Evolutionary conservation across 2,888 invertebrate species (phyloP).

Genomic region (Branchipolynoe longqiensis): DNA sequence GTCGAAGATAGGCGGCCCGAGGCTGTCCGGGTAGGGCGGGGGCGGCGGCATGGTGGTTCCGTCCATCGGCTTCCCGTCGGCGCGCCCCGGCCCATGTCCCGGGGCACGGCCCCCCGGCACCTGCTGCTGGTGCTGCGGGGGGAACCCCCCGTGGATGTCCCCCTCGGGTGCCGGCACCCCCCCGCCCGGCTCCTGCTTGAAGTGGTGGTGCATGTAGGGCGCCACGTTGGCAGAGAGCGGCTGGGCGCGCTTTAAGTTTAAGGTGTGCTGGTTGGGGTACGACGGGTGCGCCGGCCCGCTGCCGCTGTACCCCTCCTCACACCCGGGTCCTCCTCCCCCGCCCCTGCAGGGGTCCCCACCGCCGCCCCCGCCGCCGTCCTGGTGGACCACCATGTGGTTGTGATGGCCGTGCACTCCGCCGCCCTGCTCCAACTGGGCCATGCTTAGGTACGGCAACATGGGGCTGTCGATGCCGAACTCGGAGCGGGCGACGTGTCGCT

Average conservation of each 20-base stretch:
- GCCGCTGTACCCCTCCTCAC: background rate
- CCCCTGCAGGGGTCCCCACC: background rate
- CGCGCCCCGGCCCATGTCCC: slow-evolving; percentile 1
- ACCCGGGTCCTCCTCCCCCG: background rate
- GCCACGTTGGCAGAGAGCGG: no score
- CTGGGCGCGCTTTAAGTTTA: no score
- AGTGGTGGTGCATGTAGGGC: slow-evolving; percentile 48
- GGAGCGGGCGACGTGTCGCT: background rate
- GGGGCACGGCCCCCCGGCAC: background rate
- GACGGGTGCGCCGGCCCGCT: background rate
- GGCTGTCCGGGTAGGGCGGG: slow-evolving; percentile 76
- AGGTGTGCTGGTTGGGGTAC: slow-evolving; percentile 16
- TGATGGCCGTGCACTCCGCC: slow-evolving; percentile 67
- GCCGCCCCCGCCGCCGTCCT: slow-evolving; percentile 54
- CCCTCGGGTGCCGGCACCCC: background rate
- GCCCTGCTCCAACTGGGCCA: slow-evolving; percentile 63
- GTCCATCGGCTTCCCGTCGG: slow-evolving; percentile 55
- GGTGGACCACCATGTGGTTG: slow-evolving; percentile 77
- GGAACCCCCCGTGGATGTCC: no score
- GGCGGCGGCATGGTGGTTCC: slow-evolving; percentile 74
- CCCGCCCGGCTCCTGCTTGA: slow-evolving; percentile 55
- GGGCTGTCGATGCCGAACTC: slow-evolving; percentile 1
- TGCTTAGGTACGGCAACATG: slow-evolving; percentile 28
- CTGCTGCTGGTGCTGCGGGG: background rate
- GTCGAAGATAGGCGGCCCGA: slow-evolving; percentile 62